phyloP scores from a whole-genome alignment of 2,113 vertebrate species.

The Onychorhynchus coronatus region DNA sequence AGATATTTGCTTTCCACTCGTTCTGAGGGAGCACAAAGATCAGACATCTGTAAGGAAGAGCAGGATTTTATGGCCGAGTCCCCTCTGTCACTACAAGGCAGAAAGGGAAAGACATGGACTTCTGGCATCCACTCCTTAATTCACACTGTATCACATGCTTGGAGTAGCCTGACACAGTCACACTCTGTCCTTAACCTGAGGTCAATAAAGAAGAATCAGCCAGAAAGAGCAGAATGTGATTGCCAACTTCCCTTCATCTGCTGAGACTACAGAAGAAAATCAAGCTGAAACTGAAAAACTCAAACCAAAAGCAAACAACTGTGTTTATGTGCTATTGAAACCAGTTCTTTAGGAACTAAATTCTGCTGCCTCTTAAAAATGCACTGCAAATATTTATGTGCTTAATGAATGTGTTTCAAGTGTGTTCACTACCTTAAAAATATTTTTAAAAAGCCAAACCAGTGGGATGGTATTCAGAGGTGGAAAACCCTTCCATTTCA shows the following conservation, averaged over 20 bases:
- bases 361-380: not conserved
- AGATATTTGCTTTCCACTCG: not conserved
- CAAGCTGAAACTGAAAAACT: not conserved
- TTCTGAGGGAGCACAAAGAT: not conserved
- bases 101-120: not conserved
- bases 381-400: not conserved
- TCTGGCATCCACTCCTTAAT: not conserved
- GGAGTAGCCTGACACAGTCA: not conserved
- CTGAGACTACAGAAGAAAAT: not conserved
- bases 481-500: not conserved
- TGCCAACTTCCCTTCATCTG: not conserved
- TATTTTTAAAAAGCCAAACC: fast-evolving
- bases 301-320: not conserved
- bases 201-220: not conserved
- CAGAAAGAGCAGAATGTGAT: not conserved
- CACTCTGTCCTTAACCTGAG: slow-evolving; percentile 10
- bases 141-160: not conserved
- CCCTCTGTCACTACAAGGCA: not conserved
- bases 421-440: not conserved
- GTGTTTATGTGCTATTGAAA: not conserved
- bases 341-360: not conserved
- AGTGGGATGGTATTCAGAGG: not conserved
- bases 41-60: not conserved
- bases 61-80: not conserved
- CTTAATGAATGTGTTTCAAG: not conserved